A percentile compares a stretch with the other conserved stretches of the same genome.
Evolutionary conservation across 2,888 invertebrate species (phyloP).

Genomic region (Prosopocoilus inquinatus): DNA sequence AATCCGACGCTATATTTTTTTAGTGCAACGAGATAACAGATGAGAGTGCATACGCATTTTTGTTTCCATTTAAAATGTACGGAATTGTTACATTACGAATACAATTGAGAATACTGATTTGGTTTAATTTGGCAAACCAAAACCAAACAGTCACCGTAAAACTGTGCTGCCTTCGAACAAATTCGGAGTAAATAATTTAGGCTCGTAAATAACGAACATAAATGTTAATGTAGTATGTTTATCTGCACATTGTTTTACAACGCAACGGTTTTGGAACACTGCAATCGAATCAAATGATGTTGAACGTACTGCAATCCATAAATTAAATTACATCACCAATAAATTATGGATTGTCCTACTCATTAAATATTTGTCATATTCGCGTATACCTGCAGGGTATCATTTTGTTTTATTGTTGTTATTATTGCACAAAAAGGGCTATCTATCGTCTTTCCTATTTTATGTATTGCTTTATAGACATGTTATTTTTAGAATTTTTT

Average conservation of each 20-base stretch:
- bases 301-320: conserved; percentile 3
- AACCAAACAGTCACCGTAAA: neutral
- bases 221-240: conserved; percentile 2
- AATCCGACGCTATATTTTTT: too few relatives aligned
- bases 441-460: too few relatives aligned
- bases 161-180: neutral
- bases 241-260: conserved; percentile 1
- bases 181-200: conserved; percentile 4
- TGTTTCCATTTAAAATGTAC: too few relatives aligned
- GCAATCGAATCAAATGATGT: neutral
- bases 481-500: too few relatives aligned
- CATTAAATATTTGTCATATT: neutral
- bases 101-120: too few relatives aligned
- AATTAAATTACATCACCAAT: neutral
- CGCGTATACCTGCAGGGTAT: too few relatives aligned
- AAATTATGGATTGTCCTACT: neutral
- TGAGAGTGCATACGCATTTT: too few relatives aligned
- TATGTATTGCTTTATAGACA: too few relatives aligned
- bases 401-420: too few relatives aligned
- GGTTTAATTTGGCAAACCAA: neutral
- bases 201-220: conserved; percentile 6
- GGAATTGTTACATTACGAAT: too few relatives aligned
- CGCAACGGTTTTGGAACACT: neutral
- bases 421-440: too few relatives aligned
- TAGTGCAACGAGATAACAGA: too few relatives aligned